Percentiles rank a stretch among this genome's conserved stretches.
phyloP scores from a whole-genome alignment of 2,888 invertebrate genomes.

The Polydrusus pterygomalis region DNA sequence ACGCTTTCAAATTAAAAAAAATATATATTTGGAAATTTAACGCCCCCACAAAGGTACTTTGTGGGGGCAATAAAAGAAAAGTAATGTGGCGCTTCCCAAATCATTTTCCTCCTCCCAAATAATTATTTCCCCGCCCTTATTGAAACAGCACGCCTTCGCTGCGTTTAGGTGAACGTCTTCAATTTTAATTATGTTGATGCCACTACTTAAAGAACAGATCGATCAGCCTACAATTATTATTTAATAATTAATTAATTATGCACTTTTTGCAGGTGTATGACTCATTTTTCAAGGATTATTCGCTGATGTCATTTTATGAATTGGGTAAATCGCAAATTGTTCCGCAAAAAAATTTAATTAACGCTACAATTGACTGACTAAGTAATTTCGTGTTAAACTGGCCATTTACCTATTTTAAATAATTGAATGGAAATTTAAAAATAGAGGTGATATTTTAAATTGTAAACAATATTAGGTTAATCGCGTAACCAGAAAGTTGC shows the following conservation, averaged over 20 bases:
- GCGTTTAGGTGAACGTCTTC: no score
- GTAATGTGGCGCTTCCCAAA: no score
- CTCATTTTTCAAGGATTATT: neutral
- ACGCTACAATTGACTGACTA: neutral
- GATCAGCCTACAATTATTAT: no score
- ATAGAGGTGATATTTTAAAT: neutral
- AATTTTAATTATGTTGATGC: no score
- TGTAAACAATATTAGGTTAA: neutral
- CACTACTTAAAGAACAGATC: no score
- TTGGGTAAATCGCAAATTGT: neutral
- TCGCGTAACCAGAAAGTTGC: neutral
- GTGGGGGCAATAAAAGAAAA: no score
- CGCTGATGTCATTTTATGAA: neutral
- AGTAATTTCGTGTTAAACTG: neutral
- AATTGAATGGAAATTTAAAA: neutral
- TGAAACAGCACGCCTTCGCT: no score
- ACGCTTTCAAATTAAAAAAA: no score
- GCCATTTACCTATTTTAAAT: neutral
- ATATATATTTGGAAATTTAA: no score
- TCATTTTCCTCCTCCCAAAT: no score
- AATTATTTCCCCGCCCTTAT: no score
- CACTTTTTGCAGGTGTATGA: neutral
- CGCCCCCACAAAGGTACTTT: no score
- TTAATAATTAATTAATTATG: neutral
- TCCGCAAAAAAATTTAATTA: neutral